Percentiles rank a stretch among this genome's conserved stretches.
Conservation (phyloP, 2,797 vertebrate species). For the Melanotaenia maccullochi region DNA sequence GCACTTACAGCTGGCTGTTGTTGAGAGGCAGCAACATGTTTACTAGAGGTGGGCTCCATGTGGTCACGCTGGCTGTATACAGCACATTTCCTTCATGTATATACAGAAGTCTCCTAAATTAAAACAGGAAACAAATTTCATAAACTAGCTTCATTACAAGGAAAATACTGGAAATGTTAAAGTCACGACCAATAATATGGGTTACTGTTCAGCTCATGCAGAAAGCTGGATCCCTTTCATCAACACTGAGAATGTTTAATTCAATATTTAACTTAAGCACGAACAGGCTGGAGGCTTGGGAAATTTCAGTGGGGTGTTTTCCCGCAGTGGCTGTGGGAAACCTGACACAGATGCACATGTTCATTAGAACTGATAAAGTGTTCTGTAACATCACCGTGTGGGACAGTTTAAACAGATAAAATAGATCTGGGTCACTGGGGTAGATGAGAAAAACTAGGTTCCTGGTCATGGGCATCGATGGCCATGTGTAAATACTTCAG, state of each 20-base stretch:
- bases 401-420: constrained; percentile 28
- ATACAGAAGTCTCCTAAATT: background rate
- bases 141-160: no score
- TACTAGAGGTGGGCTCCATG: constrained; percentile 23
- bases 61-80: background rate
- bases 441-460: constrained; percentile 19
- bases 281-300: background rate
- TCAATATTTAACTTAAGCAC: background rate
- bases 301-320: constrained; percentile 16
- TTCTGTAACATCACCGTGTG: constrained; percentile 36
- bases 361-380: constrained; percentile 56
- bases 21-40: constrained; percentile 58
- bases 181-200: background rate
- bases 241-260: background rate
- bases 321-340: constrained; percentile 55
- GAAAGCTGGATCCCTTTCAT: background rate
- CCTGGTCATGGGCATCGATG: constrained; percentile 24
- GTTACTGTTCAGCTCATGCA: background rate
- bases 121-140: background rate
- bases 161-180: background rate
- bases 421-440: constrained; percentile 9
- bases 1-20: constrained; percentile 39
- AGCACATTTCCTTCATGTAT: background rate
- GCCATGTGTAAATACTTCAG: constrained; percentile 3
- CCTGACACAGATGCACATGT: constrained; percentile 52